Conservation (phyloP, 2,113 vertebrate genomes). For the Halichoerus grypus region DNA sequence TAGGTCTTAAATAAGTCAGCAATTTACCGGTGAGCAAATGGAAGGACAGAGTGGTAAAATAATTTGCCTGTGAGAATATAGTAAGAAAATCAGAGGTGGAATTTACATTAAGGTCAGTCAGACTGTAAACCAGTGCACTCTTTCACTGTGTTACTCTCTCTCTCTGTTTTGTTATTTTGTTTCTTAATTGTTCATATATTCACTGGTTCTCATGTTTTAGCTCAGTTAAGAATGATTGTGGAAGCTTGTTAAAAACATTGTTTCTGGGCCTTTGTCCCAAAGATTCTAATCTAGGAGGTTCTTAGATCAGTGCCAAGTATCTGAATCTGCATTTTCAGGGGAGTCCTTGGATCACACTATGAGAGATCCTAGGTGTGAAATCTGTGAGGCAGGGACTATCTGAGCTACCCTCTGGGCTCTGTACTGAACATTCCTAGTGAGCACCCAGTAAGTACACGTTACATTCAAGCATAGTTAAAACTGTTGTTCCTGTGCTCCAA, state of each 20-base stretch:
- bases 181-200: not conserved
- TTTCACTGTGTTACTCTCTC: not conserved
- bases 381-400: not conserved
- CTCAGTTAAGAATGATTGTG: not conserved
- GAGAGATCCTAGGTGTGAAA: not conserved
- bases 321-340: conserved; percentile 31
- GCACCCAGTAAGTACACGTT: not conserved
- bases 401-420: not conserved
- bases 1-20: not conserved
- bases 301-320: not conserved
- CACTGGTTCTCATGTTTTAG: not conserved
- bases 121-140: not conserved
- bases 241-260: not conserved
- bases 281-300: not conserved
- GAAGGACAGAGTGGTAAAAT: not conserved
- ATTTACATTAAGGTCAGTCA: not conserved
- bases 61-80: not conserved
- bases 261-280: not conserved
- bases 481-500: not conserved
- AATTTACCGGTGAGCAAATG: not conserved
- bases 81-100: not conserved
- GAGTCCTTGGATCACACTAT: not conserved
- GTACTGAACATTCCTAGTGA: not conserved
- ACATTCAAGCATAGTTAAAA: not conserved
- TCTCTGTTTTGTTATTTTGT: not conserved